Evolutionary conservation across 23 tunicate species (phyloP).

Genomic region (Corella eumyota): DNA sequence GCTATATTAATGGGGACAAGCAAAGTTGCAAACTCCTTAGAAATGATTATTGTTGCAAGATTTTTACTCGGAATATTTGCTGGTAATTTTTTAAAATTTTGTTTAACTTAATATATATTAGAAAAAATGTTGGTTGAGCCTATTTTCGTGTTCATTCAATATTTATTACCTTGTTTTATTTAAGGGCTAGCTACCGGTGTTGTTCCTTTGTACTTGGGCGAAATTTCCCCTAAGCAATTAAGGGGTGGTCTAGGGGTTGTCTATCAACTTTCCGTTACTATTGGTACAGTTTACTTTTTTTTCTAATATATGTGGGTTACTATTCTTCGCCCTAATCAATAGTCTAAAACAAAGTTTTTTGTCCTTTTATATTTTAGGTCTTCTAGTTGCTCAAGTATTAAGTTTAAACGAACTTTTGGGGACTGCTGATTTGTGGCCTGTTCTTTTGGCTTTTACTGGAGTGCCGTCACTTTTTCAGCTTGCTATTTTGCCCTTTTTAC

Average conservation of each 20-base stretch:
- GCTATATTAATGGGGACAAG: constrained; percentile 73
- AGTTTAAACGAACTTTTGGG: constrained; percentile 58
- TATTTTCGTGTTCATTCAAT: neutral
- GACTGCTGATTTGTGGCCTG: constrained; percentile 37
- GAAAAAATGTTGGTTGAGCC: neutral
- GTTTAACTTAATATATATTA: neutral
- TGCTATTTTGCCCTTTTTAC: constrained; percentile 28
- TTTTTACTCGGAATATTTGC: constrained; percentile 92
- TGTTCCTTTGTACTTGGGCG: constrained; percentile 87
- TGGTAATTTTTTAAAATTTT: constrained; percentile 15
- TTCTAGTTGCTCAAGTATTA: constrained; percentile 43
- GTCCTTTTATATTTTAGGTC: constrained; percentile 13
- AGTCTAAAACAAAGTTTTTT: too few species aligned
- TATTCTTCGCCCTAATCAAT: too few species aligned
- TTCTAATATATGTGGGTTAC: too few species aligned
- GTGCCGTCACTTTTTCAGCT: constrained; percentile 51
- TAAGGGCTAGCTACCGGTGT: constrained; percentile 90
- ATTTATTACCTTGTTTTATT: too few species aligned
- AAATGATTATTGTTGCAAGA: constrained; percentile 69
- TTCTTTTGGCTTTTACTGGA: constrained; percentile 48
- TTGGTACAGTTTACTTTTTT: constrained; percentile 39
- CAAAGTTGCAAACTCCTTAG: constrained; percentile 59
- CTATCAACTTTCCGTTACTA: constrained; percentile 65
- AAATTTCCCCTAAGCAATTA: constrained; percentile 63
- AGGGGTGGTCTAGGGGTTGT: constrained; percentile 77